These are phyloP conservation scores for Abramis brama DNA, from an alignment of 2,113 vertebrate genomes.

Conservation along the genomic window DNA sequence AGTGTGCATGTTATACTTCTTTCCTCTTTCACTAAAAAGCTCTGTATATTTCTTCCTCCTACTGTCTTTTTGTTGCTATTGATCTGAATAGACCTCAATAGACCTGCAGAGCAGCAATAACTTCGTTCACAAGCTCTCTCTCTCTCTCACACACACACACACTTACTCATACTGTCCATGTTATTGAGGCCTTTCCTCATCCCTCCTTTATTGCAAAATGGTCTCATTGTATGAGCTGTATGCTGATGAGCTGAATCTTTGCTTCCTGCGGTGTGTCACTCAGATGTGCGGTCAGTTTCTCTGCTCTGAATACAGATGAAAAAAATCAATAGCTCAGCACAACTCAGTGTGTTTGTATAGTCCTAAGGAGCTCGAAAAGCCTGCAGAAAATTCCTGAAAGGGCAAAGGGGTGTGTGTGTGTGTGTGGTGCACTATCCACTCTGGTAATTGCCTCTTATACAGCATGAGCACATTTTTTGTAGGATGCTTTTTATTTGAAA, in stretches of 20 bases:
- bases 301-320: conserved; percentile 33
- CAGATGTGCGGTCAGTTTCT: conserved; percentile 25
- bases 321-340: conserved; percentile 38
- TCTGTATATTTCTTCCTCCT: conserved; percentile 10
- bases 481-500: not conserved
- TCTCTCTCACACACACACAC: not conserved
- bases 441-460: not conserved
- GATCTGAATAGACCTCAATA: conserved; percentile 44
- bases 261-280: conserved; percentile 28
- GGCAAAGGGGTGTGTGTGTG: not conserved
- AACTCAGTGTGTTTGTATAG: conserved; percentile 22
- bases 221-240: conserved; percentile 54
- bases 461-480: not conserved
- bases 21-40: not conserved
- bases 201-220: conserved; percentile 17
- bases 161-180: conserved; percentile 16
- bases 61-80: conserved; percentile 20
- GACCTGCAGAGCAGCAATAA: conserved; percentile 38
- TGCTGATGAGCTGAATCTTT: conserved; percentile 50
- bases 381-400: conserved; percentile 12
- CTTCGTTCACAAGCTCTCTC: not conserved
- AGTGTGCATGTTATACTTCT: not conserved
- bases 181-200: conserved; percentile 42
- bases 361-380: conserved; percentile 11
- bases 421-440: not conserved